phyloP scores from a whole-genome alignment of 2,113 vertebrate genomes.

The Brachyhypopomus occidentalis region DNA sequence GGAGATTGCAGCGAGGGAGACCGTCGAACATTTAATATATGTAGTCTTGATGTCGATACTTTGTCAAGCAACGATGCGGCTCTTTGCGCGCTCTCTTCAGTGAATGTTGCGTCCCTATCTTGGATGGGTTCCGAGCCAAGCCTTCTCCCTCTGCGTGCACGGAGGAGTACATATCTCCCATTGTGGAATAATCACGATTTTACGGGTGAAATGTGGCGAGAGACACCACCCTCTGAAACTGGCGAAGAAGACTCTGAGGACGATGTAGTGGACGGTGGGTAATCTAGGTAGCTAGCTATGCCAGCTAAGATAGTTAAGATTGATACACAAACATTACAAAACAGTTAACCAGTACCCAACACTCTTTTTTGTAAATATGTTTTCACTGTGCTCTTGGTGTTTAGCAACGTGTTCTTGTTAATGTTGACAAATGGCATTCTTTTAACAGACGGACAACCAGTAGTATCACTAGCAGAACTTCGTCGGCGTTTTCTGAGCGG shows the following conservation, averaged over 20 bases:
- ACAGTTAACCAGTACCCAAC: not conserved
- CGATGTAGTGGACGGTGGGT: conserved; percentile 34
- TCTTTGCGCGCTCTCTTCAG: conserved; percentile 33
- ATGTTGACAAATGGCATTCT: not conserved
- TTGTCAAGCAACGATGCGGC: conserved; percentile 27
- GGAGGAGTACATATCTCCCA: conserved; percentile 68
- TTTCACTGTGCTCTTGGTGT: not conserved
- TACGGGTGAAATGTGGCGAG: conserved; percentile 65
- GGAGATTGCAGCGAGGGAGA: conserved; percentile 33
- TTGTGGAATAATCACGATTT: conserved; percentile 75
- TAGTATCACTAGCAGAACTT: conserved; percentile 44
- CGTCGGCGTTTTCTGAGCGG: conserved; percentile 12
- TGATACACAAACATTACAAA: not conserved
- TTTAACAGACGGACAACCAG: conserved; percentile 22
- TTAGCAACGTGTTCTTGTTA: not conserved
- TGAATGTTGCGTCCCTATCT: conserved; percentile 42
- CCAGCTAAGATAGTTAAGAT: too few relatives aligned
- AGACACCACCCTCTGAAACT: conserved; percentile 50
- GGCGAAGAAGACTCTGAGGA: conserved; percentile 33
- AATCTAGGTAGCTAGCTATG: too few relatives aligned
- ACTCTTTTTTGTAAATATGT: not conserved
- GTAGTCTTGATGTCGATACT: conserved; percentile 53
- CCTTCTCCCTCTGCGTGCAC: conserved; percentile 66
- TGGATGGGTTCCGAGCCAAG: conserved; percentile 47
- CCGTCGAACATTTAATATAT: conserved; percentile 27